Percentiles rank a stretch among this genome's conserved stretches.
phyloP scores from a whole-genome alignment of 2,888 invertebrate species.

The Azorinus chamasolen region DNA sequence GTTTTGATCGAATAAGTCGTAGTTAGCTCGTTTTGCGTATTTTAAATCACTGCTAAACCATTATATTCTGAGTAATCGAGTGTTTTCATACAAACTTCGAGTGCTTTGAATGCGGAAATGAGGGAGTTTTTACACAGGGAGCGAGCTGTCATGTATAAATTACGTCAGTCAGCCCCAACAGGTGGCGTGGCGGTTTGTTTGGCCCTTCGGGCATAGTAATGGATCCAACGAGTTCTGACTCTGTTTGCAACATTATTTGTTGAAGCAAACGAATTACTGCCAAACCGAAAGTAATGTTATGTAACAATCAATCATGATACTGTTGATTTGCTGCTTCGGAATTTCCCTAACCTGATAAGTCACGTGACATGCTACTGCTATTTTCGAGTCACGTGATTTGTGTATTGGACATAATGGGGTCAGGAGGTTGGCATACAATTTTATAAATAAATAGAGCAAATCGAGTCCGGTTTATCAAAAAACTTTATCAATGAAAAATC shows the following conservation, averaged over 20 bases:
- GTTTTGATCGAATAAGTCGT: too few species aligned
- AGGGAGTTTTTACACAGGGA: conserved; percentile 46
- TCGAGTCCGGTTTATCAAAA: too few species aligned
- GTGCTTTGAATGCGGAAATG: conserved; percentile 24
- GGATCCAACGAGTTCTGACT: not conserved
- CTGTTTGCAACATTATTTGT: not conserved
- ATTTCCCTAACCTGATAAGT: conserved; percentile 46
- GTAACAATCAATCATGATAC: conserved; percentile 15
- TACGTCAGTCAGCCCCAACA: conserved; percentile 51
- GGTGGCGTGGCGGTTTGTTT: conserved; percentile 59
- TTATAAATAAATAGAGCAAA: too few species aligned
- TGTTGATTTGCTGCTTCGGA: conserved; percentile 26
- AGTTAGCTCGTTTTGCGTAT: too few species aligned
- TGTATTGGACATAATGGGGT: conserved; percentile 37
- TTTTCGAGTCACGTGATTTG: conserved; percentile 48
- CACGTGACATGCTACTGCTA: conserved; percentile 46
- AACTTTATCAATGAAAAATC: too few species aligned
- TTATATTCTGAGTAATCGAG: too few species aligned
- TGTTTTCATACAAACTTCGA: not conserved
- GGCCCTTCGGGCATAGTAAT: conserved; percentile 57
- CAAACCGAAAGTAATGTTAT: conserved; percentile 60
- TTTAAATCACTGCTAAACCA: too few species aligned
- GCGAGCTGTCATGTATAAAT: conserved; percentile 57
- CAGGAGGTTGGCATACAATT: too few species aligned
- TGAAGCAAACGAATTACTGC: not conserved